Conservation (phyloP, 2,888 invertebrate genomes). For the Lasioglossum lativentre region DNA sequence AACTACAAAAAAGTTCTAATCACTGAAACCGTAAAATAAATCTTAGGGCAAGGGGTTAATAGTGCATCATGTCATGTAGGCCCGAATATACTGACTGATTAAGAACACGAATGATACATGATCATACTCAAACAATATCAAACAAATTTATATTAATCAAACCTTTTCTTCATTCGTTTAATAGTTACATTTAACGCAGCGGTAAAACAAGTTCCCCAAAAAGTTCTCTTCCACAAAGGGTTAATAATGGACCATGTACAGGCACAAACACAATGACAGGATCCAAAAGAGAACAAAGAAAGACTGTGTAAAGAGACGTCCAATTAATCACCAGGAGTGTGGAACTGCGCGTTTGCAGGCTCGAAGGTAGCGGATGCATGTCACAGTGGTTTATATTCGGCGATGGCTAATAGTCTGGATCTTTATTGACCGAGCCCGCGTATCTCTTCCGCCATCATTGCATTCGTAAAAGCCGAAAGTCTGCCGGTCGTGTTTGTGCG, state of each 20-base stretch:
- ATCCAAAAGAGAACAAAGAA: neutral
- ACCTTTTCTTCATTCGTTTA: neutral
- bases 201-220: neutral
- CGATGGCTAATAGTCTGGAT: slow-evolving; percentile 8
- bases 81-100: neutral
- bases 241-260: neutral
- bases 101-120: neutral
- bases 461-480: neutral
- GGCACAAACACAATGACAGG: neutral
- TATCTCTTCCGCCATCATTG: slow-evolving; percentile 1
- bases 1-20: no score
- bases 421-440: neutral
- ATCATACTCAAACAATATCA: neutral
- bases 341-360: neutral
- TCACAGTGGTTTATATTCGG: neutral
- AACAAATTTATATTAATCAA: neutral
- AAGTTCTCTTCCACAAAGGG: neutral
- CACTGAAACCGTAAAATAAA: no score
- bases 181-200: neutral
- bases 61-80: neutral
- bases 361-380: neutral
- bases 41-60: no score
- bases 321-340: neutral
- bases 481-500: neutral
- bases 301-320: neutral